A percentile compares a stretch with the other conserved stretches of the same genome.
Conservation (phyloP, 2,113 vertebrate species). For the Pitta sordida region DNA sequence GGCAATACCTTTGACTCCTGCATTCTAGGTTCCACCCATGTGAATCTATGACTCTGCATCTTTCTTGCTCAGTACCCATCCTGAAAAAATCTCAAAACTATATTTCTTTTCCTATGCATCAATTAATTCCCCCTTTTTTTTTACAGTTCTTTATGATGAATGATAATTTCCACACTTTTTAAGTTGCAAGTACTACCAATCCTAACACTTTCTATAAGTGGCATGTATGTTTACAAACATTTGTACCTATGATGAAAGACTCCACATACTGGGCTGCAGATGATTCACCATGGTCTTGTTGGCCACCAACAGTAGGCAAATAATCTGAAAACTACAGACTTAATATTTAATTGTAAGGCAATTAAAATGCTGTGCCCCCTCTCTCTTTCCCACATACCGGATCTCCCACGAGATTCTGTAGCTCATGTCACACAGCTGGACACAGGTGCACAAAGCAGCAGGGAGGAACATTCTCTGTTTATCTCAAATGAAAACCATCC, state of each 20-base stretch:
- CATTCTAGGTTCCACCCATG: background rate
- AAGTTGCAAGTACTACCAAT: background rate
- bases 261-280: background rate
- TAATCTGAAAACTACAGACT: background rate
- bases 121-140: background rate
- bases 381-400: background rate
- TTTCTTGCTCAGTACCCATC: background rate
- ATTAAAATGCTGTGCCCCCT: background rate
- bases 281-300: background rate
- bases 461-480: background rate
- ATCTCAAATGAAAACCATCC: background rate
- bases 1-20: background rate
- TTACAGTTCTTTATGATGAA: background rate
- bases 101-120: background rate
- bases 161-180: background rate
- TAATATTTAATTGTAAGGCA: background rate
- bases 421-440: background rate
- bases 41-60: background rate
- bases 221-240: background rate
- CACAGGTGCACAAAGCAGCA: background rate
- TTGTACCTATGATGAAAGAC: background rate
- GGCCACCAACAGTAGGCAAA: background rate
- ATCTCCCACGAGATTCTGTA: background rate
- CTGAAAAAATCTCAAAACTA: background rate
- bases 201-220: background rate